Base-by-base conservation (phyloP, 2,113 vertebrate genomes). In the Sorex fumeus region DNA sequence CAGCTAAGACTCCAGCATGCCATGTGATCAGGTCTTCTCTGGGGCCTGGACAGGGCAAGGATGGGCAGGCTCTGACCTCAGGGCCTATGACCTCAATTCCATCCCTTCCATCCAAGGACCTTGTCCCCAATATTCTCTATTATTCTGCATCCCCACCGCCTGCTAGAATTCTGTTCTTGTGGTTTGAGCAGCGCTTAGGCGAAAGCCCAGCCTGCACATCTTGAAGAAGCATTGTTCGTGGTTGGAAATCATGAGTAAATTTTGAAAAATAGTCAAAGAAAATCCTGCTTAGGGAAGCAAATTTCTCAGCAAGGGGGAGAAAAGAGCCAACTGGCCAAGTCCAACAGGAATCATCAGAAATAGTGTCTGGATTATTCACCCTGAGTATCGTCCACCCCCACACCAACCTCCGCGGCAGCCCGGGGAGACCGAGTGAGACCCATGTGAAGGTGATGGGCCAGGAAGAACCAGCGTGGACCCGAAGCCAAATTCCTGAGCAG, bases 181-280 rank as follows among this genome's bases (percentile, higher is more conserved):
- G 95, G 93, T 94, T 96, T 81, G 80, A 91, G 84, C 45, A 57
- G 64, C 64, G 71, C 87, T 62, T 78, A 84, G 80, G 77, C 76
- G 81, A 91, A 90, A 96, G 87, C 92, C 71, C 90, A 93, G 94
- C 70, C 34, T 95, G 64, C 87, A 89, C 95, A 96, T 96, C 96
- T 96, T 70, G 74, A 91, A 84, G 87, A 96, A 93, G 89, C 69
- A 50, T 92, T 89, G 87, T 80, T 96, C 21, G 89, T 91, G 96
- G 96, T 95, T 97, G 96, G 95, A 96, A 97, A 94, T 92, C 94
- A 85, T 96, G 95, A 97, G 95, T 75, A 94, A 93, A 96, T 84
- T 96, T 94, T 96, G 96, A 97, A 97, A 96, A 96, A 87, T 84
- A 89, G 89, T 95, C 91, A 95, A 96, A 89, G 89, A 95, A 94